Base-by-base conservation (phyloP, 2,113 vertebrate genomes). In the Ammodytes marinus region DNA sequence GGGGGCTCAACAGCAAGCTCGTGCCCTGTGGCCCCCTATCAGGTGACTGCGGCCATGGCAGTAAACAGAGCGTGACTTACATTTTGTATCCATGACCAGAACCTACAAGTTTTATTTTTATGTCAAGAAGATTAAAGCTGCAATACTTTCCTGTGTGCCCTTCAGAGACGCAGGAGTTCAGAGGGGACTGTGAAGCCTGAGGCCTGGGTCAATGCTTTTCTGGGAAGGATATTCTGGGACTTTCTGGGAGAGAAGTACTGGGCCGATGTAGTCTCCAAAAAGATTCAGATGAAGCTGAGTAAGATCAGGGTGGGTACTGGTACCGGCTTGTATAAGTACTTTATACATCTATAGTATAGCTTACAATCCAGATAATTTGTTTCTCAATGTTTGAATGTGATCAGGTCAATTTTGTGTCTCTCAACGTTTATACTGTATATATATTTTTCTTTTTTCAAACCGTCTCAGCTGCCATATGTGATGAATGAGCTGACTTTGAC, bases 241-340 rank as follows among this genome's bases (percentile, higher is more conserved):
- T 99, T 99, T 94, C 95, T 99, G 77, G 96, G 97, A 91, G 98
- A 99, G 92, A 99, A 97, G 79, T 97, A 99, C 80, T 99, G 98
- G 98, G 97, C 97, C 82, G 95, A 97, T 74, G 79, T 98, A 17
- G 98, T 99, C 59, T 99, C 98, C 70, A 99, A 98, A 94, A 99
- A 99, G 94, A 99, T 99, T 89, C 98, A 99, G 88, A 99, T 99
- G 97, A 99, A 99, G 89, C 97, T 99, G 82, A 99, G 98, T 93
- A 99, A 99, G 93, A 99, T 99, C 90, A 96, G 98, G 96, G 98
- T 99, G 94, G 64, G 94, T 90, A 58, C 12, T n/a, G 13, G 27
- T 19, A n/a, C 35, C 15, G 45, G 27, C n/a, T 17, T 15, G 4
- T 3, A 55, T 1, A 50, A 45, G 49, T n/a, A n/a, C n/a, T n/a